These are phyloP conservation scores for Neodon shergylaensis DNA, from an alignment of 2,113 vertebrate species.

Conservation along the genomic window DNA sequence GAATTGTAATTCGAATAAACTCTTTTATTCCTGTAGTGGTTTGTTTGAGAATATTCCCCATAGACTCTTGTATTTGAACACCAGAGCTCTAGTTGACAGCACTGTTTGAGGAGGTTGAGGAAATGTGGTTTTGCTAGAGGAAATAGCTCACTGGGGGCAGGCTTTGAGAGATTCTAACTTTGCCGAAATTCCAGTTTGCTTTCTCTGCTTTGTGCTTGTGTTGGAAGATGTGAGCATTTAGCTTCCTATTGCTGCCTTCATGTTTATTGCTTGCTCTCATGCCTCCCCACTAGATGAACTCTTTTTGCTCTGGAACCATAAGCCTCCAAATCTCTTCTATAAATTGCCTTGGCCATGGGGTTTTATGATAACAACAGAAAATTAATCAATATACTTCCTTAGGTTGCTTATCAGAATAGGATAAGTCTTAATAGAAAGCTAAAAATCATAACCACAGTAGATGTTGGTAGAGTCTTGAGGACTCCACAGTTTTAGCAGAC, in stretches of 20 bases:
- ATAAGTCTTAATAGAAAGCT: background rate
- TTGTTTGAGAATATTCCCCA: background rate
- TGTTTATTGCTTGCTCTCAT: background rate
- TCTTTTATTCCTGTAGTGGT: background rate
- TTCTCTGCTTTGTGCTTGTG: background rate
- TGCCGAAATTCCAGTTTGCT: background rate
- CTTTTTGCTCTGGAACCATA: background rate
- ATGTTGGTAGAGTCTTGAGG: background rate
- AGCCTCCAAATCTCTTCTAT: background rate
- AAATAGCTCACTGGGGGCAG: background rate
- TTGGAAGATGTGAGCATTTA: background rate
- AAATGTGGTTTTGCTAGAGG: background rate
- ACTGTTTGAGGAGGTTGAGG: background rate
- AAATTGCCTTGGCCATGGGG: background rate
- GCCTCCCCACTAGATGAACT: background rate
- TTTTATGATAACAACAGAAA: background rate
- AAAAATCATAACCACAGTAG: background rate
- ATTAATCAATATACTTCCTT: background rate
- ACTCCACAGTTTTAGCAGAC: background rate
- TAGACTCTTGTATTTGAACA: background rate
- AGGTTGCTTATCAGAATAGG: background rate
- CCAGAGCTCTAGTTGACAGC: background rate
- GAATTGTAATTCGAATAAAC: background rate
- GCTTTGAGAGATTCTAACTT: background rate
- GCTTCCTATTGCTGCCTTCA: background rate